Percentiles rank a stretch among this genome's conserved stretches.
Conservation (phyloP, 64 coral and sea anemone species). For the Anthopleura sola region DNA sequence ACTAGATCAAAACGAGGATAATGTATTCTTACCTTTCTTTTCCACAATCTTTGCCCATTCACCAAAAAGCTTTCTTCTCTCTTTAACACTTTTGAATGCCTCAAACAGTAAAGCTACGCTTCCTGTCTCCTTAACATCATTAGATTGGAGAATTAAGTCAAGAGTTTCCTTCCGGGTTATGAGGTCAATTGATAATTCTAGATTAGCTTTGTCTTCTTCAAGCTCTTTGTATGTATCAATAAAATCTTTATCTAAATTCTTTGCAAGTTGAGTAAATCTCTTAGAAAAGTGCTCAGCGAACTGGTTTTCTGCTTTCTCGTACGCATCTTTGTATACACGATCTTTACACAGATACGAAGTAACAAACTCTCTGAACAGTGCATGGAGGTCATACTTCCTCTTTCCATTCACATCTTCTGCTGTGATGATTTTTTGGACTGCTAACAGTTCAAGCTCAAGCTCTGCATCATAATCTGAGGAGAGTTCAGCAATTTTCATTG, state of each 20-base stretch:
- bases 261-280: slow-evolving; percentile 22
- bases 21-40: too few relatives aligned
- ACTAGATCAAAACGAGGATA: too few relatives aligned
- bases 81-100: too few relatives aligned
- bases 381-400: slow-evolving; percentile 19
- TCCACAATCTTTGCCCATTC: too few relatives aligned
- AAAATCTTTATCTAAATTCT: slow-evolving; percentile 39
- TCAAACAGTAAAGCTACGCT: too few relatives aligned
- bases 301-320: slow-evolving; percentile 12
- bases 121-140: too few relatives aligned
- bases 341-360: background rate
- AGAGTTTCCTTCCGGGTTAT: background rate
- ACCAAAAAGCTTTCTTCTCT: too few relatives aligned
- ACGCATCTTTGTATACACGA: background rate
- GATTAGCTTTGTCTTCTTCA: slow-evolving; percentile 40
- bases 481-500: slow-evolving; percentile 12
- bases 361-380: slow-evolving; percentile 33
- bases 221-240: slow-evolving; percentile 24
- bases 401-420: slow-evolving; percentile 15
- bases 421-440: slow-evolving; percentile 2
- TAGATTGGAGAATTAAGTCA: too few relatives aligned
- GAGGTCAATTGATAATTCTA: background rate
- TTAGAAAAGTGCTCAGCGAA: slow-evolving; percentile 4
- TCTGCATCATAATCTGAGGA: slow-evolving; percentile 7
- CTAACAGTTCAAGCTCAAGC: slow-evolving; percentile 27